Base-by-base conservation (phyloP, 1,140 invertebrate species). In the Uloborus diversus region DNA sequence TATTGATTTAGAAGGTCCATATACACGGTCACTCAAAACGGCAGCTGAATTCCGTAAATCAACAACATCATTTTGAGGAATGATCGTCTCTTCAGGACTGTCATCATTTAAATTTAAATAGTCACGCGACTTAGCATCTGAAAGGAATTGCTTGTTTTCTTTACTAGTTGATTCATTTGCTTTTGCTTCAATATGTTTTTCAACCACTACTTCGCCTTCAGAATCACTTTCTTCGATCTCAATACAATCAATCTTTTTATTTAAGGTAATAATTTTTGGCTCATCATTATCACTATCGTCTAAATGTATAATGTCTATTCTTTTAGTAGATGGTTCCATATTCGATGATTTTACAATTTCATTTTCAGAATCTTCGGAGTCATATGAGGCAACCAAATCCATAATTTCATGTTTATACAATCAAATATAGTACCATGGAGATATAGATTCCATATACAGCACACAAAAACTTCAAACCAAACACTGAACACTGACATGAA, bases 1-100 rank as follows among this genome's bases (percentile, higher is more conserved):
- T n/a, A n/a, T 49, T 4, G 23, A 20, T 37, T 66, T 65, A 20
- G 14, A 7, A n/a, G 73, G 73, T 30, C 61, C 73, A 42, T 30
- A 56, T 13, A 11, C 27, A 1, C 53, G 27, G 23, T 66, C 47
- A 20, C 35, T 65, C 42, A 78, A 30, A 37, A 78, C 42, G 2
- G 61, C 47, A 4, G 73, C 73, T 53, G 73, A 64, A 42, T 56
- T 66, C 9, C 65, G 32, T 27, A 78, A 66, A 28, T 53, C 30
- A 37, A 51, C 28, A 14, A 78, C 49, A 20, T 32, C 57, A 27
- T 65, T 35, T 33, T 57, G 61, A 37, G 32, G 37, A 30, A 14
- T n/a, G 14, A 56, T 20, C 14, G 59, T 53, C 53, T 73, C 69
- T 0, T 73, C 35, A n/a, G 59, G 53, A 27, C 25, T 73, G 33